These are phyloP conservation scores for Thunnus albacares DNA, from an alignment of 2,797 vertebrate species.

Conservation along the genomic window DNA sequence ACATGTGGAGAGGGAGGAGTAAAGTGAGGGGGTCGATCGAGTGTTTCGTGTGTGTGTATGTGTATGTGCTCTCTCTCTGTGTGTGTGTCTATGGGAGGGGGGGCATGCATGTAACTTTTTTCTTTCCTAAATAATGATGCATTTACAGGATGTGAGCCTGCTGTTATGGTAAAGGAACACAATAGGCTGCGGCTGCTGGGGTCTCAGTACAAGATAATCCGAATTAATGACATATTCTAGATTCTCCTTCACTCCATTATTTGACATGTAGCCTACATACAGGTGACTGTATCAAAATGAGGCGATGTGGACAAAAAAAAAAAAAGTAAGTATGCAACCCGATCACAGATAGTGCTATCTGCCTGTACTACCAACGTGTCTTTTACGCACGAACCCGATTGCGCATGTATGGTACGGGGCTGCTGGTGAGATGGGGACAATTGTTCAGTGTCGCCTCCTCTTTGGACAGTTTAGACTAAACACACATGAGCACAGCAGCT, in stretches of 20 bases:
- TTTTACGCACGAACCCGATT: conserved; percentile 26
- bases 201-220: not conserved
- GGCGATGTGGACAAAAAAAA: not conserved
- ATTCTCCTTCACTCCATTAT: not conserved
- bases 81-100: not conserved
- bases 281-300: conserved; percentile 41
- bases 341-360: conserved; percentile 6
- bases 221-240: not conserved
- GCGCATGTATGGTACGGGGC: conserved; percentile 16
- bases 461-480: conserved; percentile 41
- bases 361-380: conserved; percentile 17
- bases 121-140: conserved; percentile 36
- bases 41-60: conserved; percentile 7
- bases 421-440: conserved; percentile 24
- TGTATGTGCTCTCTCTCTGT: not conserved
- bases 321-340: not conserved
- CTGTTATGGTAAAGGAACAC: conserved; percentile 51
- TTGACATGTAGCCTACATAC: conserved; percentile 12
- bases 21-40: not conserved
- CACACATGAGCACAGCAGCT: conserved; percentile 28
- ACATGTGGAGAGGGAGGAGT: conserved; percentile 59
- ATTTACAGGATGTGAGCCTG: conserved; percentile 65
- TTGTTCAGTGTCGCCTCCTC: conserved; percentile 34
- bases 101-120: conserved; percentile 52
- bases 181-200: conserved; percentile 17